phyloP scores from a whole-genome alignment of 1,140 invertebrate genomes.

The Neodiprion virginianus region DNA sequence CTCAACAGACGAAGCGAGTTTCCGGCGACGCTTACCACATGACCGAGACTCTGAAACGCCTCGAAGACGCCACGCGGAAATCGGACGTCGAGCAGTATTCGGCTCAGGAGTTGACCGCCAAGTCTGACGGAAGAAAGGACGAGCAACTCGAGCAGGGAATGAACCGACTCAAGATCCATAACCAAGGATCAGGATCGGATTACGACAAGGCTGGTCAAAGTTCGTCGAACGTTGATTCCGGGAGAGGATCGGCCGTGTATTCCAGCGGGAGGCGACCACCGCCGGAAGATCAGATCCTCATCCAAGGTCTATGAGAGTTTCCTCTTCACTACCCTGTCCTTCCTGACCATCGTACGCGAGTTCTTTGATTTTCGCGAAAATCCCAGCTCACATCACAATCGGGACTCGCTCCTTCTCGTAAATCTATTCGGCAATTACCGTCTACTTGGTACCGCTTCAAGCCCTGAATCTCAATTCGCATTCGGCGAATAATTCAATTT shows the following conservation, averaged over 20 bases:
- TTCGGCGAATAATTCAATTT: not conserved
- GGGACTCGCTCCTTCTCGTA: too few relatives aligned
- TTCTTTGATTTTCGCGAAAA: not conserved
- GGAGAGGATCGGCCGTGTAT: conserved; percentile 77
- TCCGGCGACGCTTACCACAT: not conserved
- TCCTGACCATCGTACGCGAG: not conserved
- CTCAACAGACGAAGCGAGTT: not conserved
- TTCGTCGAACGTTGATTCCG: conserved; percentile 77
- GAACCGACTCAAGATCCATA: conserved; percentile 59
- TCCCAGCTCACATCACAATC: not conserved
- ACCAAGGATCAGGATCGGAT: conserved; percentile 68
- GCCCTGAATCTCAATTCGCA: too few relatives aligned
- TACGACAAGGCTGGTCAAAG: conserved; percentile 75
- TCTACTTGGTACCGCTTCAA: too few relatives aligned
- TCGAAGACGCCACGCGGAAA: not conserved
- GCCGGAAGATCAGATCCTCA: conserved; percentile 37
- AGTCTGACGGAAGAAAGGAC: conserved; percentile 47
- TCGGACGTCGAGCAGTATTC: not conserved
- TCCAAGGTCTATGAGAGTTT: not conserved
- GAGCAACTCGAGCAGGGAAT: conserved; percentile 53
- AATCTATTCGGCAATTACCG: not conserved
- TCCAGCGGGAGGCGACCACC: conserved; percentile 71
- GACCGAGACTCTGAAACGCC: not conserved
- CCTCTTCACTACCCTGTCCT: not conserved
- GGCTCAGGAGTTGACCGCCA: conserved; percentile 26